Conservation (phyloP, 2,888 invertebrate species). For the Acleris literana region DNA sequence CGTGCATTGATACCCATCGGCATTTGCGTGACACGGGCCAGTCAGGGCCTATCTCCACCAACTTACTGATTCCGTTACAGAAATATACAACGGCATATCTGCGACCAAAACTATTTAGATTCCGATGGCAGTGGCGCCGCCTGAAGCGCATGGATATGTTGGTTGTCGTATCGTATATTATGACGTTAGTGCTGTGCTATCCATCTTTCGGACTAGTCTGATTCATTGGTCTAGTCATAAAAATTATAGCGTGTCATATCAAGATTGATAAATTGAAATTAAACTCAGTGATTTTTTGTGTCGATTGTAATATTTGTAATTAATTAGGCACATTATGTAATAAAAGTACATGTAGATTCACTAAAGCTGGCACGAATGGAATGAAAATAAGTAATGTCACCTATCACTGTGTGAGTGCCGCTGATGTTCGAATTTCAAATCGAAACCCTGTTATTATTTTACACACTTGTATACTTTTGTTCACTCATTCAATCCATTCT, state of each 20-base stretch:
- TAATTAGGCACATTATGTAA: too few species aligned
- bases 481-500: too few species aligned
- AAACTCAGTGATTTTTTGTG: too few species aligned
- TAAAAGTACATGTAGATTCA: too few species aligned
- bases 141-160: background rate
- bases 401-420: too few species aligned
- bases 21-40: slow-evolving; percentile 7
- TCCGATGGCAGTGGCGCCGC: background rate
- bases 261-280: too few species aligned
- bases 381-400: too few species aligned
- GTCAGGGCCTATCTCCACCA: slow-evolving; percentile 1
- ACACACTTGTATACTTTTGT: too few species aligned
- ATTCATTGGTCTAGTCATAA: slow-evolving; percentile 6
- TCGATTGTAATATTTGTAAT: too few species aligned
- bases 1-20: slow-evolving; percentile 15
- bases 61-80: background rate
- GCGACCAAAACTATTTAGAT: background rate
- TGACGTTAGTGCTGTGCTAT: background rate
- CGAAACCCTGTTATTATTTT: too few species aligned
- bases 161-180: background rate
- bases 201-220: background rate
- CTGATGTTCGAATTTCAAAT: too few species aligned
- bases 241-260: background rate
- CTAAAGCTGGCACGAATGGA: too few species aligned
- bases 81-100: background rate